These are phyloP conservation scores for Centropristis striata DNA, from an alignment of 2,113 vertebrate species.

Conservation along the genomic window DNA sequence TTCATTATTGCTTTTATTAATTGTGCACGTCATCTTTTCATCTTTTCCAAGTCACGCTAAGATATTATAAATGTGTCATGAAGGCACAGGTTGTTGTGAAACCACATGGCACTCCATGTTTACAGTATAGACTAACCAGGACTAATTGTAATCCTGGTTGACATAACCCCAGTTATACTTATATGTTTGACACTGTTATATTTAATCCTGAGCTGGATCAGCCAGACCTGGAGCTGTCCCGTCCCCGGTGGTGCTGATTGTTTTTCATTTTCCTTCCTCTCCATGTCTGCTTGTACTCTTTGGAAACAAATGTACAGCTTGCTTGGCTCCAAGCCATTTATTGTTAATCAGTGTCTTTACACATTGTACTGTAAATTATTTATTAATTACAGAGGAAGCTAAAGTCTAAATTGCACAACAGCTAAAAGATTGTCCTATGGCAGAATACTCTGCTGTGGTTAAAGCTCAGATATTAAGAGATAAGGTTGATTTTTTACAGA, in stretches of 20 bases:
- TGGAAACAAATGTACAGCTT: not conserved
- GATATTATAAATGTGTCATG: not conserved
- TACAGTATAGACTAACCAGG: not conserved
- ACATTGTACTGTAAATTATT: not conserved
- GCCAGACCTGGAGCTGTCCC: not conserved
- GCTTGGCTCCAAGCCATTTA: not conserved
- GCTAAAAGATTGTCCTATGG: not conserved
- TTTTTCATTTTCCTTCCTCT: not conserved
- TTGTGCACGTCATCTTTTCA: too few species aligned
- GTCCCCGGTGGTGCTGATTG: slow-evolving; percentile 1
- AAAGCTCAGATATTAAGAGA: not conserved
- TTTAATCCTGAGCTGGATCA: slow-evolving; percentile 25
- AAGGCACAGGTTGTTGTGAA: not conserved
- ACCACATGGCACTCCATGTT: not conserved
- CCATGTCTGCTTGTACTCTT: not conserved
- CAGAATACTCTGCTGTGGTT: not conserved
- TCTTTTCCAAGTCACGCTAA: not conserved
- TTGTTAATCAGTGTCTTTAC: not conserved
- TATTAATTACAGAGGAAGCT: not conserved
- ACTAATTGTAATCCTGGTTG: not conserved
- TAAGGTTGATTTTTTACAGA: not conserved
- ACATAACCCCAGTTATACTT: not conserved
- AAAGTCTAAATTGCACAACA: not conserved
- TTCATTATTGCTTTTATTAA: too few species aligned
- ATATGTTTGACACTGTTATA: not conserved